Percentiles rank a stretch among this genome's conserved stretches.
Evolutionary conservation across 2,113 vertebrate species (phyloP).

Genomic region (Haplochromis vanheusdeni): DNA sequence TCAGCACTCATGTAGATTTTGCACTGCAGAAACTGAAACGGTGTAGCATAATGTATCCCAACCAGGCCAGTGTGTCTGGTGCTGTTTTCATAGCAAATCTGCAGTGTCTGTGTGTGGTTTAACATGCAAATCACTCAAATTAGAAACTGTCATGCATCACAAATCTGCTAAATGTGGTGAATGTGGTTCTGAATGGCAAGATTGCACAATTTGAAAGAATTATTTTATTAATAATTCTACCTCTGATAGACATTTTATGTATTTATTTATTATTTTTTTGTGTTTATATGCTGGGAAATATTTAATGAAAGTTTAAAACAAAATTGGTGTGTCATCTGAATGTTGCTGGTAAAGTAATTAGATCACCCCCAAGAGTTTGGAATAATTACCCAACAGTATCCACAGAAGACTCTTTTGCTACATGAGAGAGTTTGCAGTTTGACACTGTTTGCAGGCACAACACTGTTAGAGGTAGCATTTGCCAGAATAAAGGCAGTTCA

Average conservation of each 20-base stretch:
- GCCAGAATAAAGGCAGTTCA: neutral
- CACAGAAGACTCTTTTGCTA: neutral
- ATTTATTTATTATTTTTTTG: neutral
- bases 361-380: neutral
- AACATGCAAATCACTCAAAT: neutral
- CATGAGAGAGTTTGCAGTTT: neutral
- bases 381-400: neutral
- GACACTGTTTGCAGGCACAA: neutral
- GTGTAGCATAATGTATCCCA: neutral
- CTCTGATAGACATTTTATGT: neutral
- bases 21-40: neutral
- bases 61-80: neutral
- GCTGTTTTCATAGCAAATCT: neutral
- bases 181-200: neutral
- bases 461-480: neutral
- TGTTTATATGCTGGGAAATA: neutral
- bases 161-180: neutral
- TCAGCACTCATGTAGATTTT: neutral
- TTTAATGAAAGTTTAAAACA: neutral
- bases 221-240: neutral
- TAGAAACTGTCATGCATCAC: neutral
- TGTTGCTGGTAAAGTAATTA: neutral
- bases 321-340: neutral
- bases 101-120: neutral
- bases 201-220: neutral